A percentile compares a stretch with the other conserved stretches of the same genome.
Conservation (phyloP, 2,797 vertebrate genomes). For the Bothrops alternatus region DNA sequence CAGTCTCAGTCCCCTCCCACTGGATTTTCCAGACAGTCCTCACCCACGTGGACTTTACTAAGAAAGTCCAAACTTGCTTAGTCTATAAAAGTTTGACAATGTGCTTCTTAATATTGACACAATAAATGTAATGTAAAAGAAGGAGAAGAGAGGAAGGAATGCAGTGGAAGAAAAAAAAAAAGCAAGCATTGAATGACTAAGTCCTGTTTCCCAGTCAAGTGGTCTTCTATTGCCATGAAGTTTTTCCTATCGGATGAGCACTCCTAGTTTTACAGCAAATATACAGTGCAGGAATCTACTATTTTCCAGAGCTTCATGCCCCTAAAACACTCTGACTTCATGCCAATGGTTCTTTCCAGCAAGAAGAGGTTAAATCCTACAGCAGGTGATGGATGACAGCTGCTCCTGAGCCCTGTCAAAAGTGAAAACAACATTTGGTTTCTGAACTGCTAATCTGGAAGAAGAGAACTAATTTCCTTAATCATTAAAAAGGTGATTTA, state of each 20-base stretch:
- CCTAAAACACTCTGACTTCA: neutral
- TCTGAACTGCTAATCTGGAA: neutral
- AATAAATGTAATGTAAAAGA: neutral
- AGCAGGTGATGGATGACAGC: neutral
- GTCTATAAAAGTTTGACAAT: too few relatives aligned
- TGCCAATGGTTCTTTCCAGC: neutral
- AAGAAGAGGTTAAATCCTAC: neutral
- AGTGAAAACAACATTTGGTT: neutral
- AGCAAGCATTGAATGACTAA: neutral
- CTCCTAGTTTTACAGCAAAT: neutral
- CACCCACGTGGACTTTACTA: too few relatives aligned
- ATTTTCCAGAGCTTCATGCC: neutral
- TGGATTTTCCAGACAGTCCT: too few relatives aligned
- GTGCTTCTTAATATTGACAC: too few relatives aligned
- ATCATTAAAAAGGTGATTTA: conserved; percentile 13
- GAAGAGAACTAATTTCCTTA: neutral
- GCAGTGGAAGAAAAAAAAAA: neutral
- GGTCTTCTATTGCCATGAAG: neutral
- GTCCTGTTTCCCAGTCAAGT: neutral
- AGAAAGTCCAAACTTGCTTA: too few relatives aligned
- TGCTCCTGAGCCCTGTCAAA: neutral
- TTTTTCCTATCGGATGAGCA: neutral
- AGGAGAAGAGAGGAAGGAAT: neutral
- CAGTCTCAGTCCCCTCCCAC: too few relatives aligned
- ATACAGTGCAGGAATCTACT: neutral